Evolutionary conservation across 2,113 vertebrate genomes (phyloP).

Genomic region (Calonectris borealis): DNA sequence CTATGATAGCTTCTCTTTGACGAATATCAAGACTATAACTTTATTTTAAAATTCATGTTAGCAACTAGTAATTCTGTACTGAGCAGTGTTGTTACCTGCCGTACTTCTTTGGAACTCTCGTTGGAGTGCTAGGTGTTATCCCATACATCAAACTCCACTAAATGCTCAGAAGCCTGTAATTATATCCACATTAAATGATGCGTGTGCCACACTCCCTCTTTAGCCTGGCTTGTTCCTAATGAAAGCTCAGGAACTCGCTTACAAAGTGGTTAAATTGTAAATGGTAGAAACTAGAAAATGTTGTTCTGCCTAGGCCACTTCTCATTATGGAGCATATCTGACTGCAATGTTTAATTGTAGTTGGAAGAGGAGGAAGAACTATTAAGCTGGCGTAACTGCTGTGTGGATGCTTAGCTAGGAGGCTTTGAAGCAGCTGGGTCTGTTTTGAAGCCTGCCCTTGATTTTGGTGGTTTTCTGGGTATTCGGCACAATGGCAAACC

Average conservation of each 20-base stretch:
- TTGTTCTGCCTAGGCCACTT: neutral
- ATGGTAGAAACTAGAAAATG: neutral
- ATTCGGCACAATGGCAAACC: neutral
- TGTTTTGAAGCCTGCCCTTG: neutral
- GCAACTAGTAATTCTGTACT: neutral
- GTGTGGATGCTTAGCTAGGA: neutral
- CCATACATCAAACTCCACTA: neutral
- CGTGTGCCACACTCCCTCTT: neutral
- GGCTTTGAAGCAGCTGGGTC: neutral
- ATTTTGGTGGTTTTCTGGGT: neutral
- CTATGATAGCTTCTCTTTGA: neutral
- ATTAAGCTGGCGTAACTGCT: neutral
- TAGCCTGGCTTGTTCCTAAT: neutral
- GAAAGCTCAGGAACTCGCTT: neutral
- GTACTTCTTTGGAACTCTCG: neutral
- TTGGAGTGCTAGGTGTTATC: neutral
- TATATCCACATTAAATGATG: neutral
- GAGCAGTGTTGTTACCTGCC: neutral
- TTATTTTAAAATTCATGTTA: neutral
- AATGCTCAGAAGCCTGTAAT: slow-evolving; percentile 15
- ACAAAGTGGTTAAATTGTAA: neutral
- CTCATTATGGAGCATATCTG: accelerated
- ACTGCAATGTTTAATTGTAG: neutral
- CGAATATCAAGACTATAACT: neutral
- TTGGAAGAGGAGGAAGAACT: neutral